Conservation (phyloP, 2,888 invertebrate genomes). For the Lasioglossum villosulum region DNA sequence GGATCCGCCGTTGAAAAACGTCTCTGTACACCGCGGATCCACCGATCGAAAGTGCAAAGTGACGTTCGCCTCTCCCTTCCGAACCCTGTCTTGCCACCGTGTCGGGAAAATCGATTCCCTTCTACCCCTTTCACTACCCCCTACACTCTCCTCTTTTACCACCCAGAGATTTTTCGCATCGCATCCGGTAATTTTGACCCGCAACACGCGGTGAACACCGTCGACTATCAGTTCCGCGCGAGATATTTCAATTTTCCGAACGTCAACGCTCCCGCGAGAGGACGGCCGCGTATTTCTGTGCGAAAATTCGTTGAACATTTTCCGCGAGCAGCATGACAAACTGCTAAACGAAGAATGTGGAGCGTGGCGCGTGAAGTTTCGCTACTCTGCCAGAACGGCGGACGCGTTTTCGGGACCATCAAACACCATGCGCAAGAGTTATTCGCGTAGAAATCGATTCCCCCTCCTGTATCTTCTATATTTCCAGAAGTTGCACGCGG, state of each 20-base stretch:
- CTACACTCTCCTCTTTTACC: not conserved
- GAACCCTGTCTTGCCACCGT: not conserved
- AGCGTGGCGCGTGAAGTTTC: conserved; percentile 7
- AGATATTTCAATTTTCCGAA: conserved; percentile 34
- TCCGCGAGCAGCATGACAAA: conserved; percentile 8
- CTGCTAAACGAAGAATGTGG: conserved; percentile 2
- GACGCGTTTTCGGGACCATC: conserved; percentile 4
- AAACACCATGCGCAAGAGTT: conserved; percentile 5
- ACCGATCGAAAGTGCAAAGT: conserved; percentile 6
- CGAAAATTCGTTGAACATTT: conserved; percentile 4
- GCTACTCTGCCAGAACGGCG: not conserved
- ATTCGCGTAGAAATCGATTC: not conserved
- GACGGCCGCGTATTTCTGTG: not conserved
- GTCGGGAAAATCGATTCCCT: conserved; percentile 1
- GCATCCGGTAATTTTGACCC: conserved; percentile 12
- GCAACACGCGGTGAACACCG: conserved; percentile 1
- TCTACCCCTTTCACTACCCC: not conserved
- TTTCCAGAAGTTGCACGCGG: not conserved
- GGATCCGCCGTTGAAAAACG: conserved; percentile 67
- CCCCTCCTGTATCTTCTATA: not conserved
- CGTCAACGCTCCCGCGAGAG: conserved; percentile 23
- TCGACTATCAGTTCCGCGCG: conserved; percentile 4
- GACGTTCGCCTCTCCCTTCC: not conserved
- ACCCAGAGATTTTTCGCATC: not conserved
- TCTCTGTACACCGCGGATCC: conserved; percentile 47